These are phyloP conservation scores for Masticophis lateralis DNA, from an alignment of 2,797 vertebrate species.

Conservation along the genomic window DNA sequence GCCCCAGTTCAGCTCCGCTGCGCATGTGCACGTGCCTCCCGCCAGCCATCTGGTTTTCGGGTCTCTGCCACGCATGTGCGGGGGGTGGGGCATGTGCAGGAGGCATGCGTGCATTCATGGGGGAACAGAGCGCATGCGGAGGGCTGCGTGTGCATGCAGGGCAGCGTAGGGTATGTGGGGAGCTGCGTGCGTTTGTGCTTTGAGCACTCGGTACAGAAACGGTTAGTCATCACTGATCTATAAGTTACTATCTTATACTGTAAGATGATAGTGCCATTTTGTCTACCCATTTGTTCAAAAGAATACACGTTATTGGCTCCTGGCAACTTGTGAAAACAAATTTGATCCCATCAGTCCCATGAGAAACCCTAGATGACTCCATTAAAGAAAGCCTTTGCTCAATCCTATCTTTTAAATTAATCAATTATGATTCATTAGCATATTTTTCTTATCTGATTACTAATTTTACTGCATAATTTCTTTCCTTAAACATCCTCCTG, in stretches of 20 bases:
- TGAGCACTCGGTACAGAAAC: no score
- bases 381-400: background rate
- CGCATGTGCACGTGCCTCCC: no score
- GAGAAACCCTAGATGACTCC: background rate
- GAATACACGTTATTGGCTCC: background rate
- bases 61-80: no score
- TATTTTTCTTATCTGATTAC: background rate
- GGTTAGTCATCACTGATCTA: background rate
- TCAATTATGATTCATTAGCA: background rate
- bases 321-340: background rate
- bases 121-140: no score
- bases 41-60: no score
- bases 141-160: no score
- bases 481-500: background rate
- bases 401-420: background rate
- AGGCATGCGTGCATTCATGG: no score
- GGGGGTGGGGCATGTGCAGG: no score
- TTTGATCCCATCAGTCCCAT: background rate
- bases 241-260: background rate
- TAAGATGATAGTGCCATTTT: background rate
- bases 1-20: no score
- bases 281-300: background rate
- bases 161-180: no score
- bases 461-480: background rate
- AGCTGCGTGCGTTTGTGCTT: no score